These are phyloP conservation scores for Araneus ventricosus DNA, from an alignment of 1,140 invertebrate genomes.

Conservation along the genomic window DNA sequence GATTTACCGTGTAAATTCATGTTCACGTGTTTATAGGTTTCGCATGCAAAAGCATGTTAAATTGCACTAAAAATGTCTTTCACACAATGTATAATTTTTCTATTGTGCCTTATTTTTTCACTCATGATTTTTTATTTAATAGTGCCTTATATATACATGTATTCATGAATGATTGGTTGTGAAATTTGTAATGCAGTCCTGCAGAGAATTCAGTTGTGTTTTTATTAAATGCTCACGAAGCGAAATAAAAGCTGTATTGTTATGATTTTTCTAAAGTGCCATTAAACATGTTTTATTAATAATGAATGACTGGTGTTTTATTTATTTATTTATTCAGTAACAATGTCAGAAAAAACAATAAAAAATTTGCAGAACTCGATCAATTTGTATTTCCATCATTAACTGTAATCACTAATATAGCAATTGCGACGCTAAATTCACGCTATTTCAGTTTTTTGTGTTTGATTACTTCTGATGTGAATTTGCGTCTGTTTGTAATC, in stretches of 20 bases:
- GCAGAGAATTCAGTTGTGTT: conserved; percentile 43
- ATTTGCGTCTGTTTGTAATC: too few species aligned
- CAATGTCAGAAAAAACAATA: too few species aligned
- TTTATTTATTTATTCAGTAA: neutral
- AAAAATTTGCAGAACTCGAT: too few species aligned
- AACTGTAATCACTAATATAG: too few species aligned
- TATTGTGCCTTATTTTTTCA: conserved; percentile 72
- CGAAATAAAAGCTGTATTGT: conserved; percentile 53
- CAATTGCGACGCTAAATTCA: too few species aligned
- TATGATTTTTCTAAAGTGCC: conserved; percentile 69
- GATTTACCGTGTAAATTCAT: neutral
- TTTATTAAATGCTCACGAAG: conserved; percentile 39
- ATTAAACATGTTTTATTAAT: conserved; percentile 71
- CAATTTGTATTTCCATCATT: too few species aligned
- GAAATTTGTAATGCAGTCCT: conserved; percentile 60
- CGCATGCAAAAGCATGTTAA: conserved; percentile 6
- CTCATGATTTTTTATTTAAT: conserved; percentile 66
- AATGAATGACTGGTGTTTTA: neutral
- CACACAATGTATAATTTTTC: conserved; percentile 66
- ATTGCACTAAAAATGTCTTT: conserved; percentile 70
- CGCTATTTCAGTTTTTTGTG: too few species aligned
- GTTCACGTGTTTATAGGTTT: conserved; percentile 9
- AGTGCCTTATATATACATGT: conserved; percentile 69
- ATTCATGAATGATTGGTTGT: conserved; percentile 65
- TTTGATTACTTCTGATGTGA: too few species aligned